phyloP scores from a whole-genome alignment of 2,888 invertebrate genomes.

The Ethmia dodecea region DNA sequence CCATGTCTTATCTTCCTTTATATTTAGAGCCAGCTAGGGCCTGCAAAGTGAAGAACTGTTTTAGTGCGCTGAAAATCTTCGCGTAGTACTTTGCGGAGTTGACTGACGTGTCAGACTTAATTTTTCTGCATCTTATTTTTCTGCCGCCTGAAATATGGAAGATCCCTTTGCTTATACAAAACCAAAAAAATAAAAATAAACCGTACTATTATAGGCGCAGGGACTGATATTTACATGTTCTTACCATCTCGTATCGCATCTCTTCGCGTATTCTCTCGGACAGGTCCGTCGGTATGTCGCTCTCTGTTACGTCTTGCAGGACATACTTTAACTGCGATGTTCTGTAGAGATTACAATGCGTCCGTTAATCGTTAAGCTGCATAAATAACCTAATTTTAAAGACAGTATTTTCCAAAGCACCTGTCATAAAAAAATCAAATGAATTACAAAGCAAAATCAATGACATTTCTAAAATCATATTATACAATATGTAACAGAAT shows the following conservation, averaged over 20 bases:
- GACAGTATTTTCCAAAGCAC: too few species aligned
- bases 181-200: constrained; percentile 34
- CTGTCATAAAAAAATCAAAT: too few species aligned
- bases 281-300: constrained; percentile 94
- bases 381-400: too few species aligned
- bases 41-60: constrained; percentile 74
- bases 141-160: constrained; percentile 69
- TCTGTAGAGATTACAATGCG: constrained; percentile 59
- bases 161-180: constrained; percentile 37
- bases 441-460: too few species aligned
- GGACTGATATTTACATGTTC: constrained; percentile 73
- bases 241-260: constrained; percentile 93
- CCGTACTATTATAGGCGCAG: constrained; percentile 15
- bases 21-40: constrained; percentile 66
- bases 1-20: constrained; percentile 56
- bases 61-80: constrained; percentile 70
- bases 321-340: constrained; percentile 91
- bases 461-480: too few species aligned
- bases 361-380: too few species aligned
- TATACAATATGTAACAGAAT: too few species aligned
- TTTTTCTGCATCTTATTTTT: constrained; percentile 70
- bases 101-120: constrained; percentile 66
- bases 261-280: constrained; percentile 93
- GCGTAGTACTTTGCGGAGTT: constrained; percentile 63
- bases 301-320: constrained; percentile 91